A percentile compares a stretch with the other conserved stretches of the same genome.
Evolutionary conservation across 2,888 invertebrate genomes (phyloP).

Genomic region (Acleris sparsana): DNA sequence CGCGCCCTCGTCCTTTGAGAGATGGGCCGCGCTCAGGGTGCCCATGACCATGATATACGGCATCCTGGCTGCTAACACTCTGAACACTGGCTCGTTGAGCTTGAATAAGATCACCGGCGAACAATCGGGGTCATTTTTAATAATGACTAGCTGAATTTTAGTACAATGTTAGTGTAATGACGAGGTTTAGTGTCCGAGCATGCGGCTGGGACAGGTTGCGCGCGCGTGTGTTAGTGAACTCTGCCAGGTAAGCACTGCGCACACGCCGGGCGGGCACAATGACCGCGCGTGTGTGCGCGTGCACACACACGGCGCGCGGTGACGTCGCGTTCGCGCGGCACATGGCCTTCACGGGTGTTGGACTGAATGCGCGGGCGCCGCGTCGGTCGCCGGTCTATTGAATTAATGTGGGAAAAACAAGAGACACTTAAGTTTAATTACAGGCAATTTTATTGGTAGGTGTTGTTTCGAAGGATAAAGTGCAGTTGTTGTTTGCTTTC

Average conservation of each 20-base stretch:
- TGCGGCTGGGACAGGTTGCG: slow-evolving; percentile 60
- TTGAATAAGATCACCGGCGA: slow-evolving; percentile 51
- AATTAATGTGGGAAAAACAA: slow-evolving; percentile 32
- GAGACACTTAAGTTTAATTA: slow-evolving; percentile 20
- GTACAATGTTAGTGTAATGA: slow-evolving; percentile 19
- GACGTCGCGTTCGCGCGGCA: slow-evolving; percentile 61
- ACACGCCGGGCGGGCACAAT: slow-evolving; percentile 28
- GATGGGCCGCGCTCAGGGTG: slow-evolving; percentile 70
- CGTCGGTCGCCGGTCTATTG: slow-evolving; percentile 37
- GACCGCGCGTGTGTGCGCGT: slow-evolving; percentile 40
- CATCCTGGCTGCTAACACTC: slow-evolving; percentile 54
- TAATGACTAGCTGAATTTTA: slow-evolving; percentile 35
- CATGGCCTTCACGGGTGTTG: slow-evolving; percentile 73
- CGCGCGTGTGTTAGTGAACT: slow-evolving; percentile 71
- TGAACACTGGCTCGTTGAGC: slow-evolving; percentile 21
- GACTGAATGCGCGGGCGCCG: slow-evolving; percentile 57
- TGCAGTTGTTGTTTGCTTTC: background rate
- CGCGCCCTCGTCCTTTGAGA: slow-evolving; percentile 76
- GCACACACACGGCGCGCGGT: slow-evolving; percentile 45
- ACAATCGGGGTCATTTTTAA: slow-evolving; percentile 56
- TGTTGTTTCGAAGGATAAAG: slow-evolving; percentile 8
- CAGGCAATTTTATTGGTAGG: slow-evolving; percentile 17
- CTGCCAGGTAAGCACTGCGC: slow-evolving; percentile 56
- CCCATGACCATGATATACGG: slow-evolving; percentile 82
- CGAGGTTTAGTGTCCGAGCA: slow-evolving; percentile 39